Evolutionary conservation across 2,888 invertebrate species (phyloP), one percentile per base, ranked within the genome.

Genomic region (Therioaphis trifolii): DNA sequence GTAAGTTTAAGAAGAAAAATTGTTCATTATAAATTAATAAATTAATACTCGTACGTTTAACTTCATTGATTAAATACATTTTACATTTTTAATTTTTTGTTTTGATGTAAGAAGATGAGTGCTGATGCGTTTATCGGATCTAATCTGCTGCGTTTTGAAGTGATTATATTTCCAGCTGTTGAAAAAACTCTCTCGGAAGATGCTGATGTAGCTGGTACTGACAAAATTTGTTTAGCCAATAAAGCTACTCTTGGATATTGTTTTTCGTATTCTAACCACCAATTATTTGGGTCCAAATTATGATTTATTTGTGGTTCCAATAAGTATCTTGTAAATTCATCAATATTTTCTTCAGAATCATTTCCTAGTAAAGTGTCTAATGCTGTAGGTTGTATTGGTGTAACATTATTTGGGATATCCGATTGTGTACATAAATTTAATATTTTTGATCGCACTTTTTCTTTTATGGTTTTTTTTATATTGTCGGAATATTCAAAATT

Each of bases 331-430:
- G 72, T 72, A 52, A 72, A 49, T 72, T 72, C 52, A 72, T 72
- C 52, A 49, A 72, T 52, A 52, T 49, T 72, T 72, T 72, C 72
- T 69, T 69, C 69, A 18, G 69, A 69, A 46, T 69, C 69, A 69
- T 46, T 69, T 52, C 72, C 52, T 52, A 52, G 29, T 72, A 29
- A 72, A 72, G 52, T 72, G 52, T 72, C 52, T 72, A 72, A 52
- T 52, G 52, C 72, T 55, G 55, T 74, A 55, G 29, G 29, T 74
- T 72, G 27, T 68, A 43, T 69, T 69, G 43, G 43, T 69, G 69
- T 69, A 46, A 69, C 69, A 27, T 69, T 69, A 52, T 74, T 74
- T 55, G 49, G 72, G 21, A 35, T 52, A 74, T 74, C 21, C 29
- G 21, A n/a, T 2, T 74, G n/a, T 52, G 52, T 43, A 55, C 52